Base-by-base conservation (phyloP, 2,888 invertebrate species). In the Sarcophaga subvicina region DNA sequence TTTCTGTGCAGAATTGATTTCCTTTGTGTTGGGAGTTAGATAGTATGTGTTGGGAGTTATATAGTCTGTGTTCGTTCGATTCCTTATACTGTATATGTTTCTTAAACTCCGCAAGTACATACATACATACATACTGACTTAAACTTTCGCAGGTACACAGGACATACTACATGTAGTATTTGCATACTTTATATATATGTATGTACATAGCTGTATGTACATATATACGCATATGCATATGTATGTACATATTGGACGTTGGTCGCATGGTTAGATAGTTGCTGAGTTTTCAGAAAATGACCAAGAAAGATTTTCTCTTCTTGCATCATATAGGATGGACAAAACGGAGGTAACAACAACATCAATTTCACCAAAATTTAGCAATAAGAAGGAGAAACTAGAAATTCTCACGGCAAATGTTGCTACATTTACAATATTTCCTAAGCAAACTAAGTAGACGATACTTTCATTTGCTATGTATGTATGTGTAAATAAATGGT, bases 1-100 rank as follows among this genome's bases (percentile, higher is more conserved):
- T 88, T 82, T 88, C 86, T 88, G 87, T 83, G 81, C 83, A 85
- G 83, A 83, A 77, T 82, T 88, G 81, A 84, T 82, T 81, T 79
- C 67, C 80, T 81, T 85, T 78, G 25, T 49, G 49, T 10, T 77
- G 27, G 70, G 70, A 59, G 45, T 49, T 59, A 80, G 73, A 54
- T 54, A 86, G 83, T 49, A 84, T 78, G 25, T 49, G 49, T 10
- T 77, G 27, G 70, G 70, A 59, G 45, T 49, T 59, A 82, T 67
- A 54, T 54, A 85, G 83, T 60, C 83, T 37, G 37, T 37, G 37
- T 37, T 37, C 37, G 37, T 37, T 37, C 37, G 37, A 37, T 37
- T 37, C 37, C 37, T 37, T 37, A 37, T 37, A 25, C 6, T 67
- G 67, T 69, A 8, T 62, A 22, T 69, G 54, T 69, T 60, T 62